A percentile compares a stretch with the other conserved stretches of the same genome.
These are phyloP conservation scores for Amphiprion percula DNA, from an alignment of 2,113 vertebrate species.

Conservation along the genomic window DNA sequence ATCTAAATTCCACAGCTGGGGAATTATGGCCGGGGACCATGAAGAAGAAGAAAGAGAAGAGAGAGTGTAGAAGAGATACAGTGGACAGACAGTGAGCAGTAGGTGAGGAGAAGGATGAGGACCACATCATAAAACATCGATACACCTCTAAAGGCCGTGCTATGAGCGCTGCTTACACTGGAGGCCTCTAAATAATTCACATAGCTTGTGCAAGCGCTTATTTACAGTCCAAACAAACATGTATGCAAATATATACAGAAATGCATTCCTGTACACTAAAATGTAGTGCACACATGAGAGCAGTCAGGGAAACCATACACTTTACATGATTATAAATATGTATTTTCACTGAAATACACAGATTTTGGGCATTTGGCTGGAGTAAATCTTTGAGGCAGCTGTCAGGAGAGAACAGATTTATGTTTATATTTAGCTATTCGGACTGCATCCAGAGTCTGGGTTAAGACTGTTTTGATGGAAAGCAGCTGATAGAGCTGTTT, in stretches of 20 bases:
- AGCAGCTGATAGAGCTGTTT: slow-evolving; percentile 9
- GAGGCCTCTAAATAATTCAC: slow-evolving; percentile 71
- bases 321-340: neutral
- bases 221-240: slow-evolving; percentile 18
- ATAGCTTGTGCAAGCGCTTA: slow-evolving; percentile 12
- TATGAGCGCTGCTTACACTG: slow-evolving; percentile 51
- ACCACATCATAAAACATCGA: slow-evolving; percentile 75
- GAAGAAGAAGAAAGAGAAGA: slow-evolving; percentile 18
- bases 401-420: slow-evolving; percentile 13
- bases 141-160: slow-evolving; percentile 57
- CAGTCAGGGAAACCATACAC: neutral
- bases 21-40: slow-evolving; percentile 54
- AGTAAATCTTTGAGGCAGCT: neutral
- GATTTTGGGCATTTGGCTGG: slow-evolving; percentile 8
- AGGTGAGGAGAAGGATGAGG: slow-evolving; percentile 66
- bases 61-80: slow-evolving; percentile 4
- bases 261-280: neutral
- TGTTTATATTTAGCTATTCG: slow-evolving; percentile 7
- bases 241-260: slow-evolving; percentile 20
- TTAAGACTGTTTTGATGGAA: neutral
- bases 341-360: neutral
- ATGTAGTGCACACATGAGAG: neutral
- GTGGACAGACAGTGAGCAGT: slow-evolving; percentile 20
- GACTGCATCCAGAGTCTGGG: neutral
- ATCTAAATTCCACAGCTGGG: slow-evolving; percentile 61